Evolutionary conservation across 1,140 invertebrate species (phyloP).

Genomic region (Orussus abietinus): DNA sequence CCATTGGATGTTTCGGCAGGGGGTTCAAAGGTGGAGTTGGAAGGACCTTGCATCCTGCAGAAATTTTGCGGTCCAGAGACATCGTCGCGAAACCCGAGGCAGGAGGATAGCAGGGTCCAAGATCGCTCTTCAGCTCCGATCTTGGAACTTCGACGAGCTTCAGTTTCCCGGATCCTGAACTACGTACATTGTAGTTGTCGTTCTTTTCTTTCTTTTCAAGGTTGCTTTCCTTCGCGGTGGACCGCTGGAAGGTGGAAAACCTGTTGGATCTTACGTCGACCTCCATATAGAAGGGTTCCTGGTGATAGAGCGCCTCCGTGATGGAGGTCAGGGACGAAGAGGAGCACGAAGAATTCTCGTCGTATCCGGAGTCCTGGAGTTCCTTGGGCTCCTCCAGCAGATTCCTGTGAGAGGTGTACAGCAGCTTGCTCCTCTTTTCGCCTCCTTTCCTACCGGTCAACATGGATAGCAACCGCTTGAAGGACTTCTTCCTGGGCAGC

Average conservation of each 20-base stretch:
- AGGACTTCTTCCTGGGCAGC: conserved; percentile 28
- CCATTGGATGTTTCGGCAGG: conserved; percentile 5
- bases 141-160: conserved; percentile 26
- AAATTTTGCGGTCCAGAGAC: conserved; percentile 5
- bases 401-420: conserved; percentile 18
- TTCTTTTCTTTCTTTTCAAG: not conserved
- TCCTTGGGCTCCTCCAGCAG: conserved; percentile 14
- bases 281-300: conserved; percentile 4
- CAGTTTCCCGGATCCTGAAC: conserved; percentile 8
- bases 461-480: conserved; percentile 28
- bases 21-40: not conserved
- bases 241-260: conserved; percentile 15
- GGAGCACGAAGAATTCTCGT: conserved; percentile 23
- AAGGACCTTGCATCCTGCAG: no score
- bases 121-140: conserved; percentile 18
- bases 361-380: conserved; percentile 25
- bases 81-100: not conserved
- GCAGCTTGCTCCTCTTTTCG: conserved; percentile 12
- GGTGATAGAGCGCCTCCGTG: conserved; percentile 3
- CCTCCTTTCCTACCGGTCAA: conserved; percentile 11
- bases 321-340: conserved; percentile 15
- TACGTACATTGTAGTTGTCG: conserved; percentile 2
- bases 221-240: conserved; percentile 1
- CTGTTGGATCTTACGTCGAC: not conserved
- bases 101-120: conserved; percentile 13